Evolutionary conservation across 2,888 invertebrate genomes (phyloP), one percentile per base, ranked within the genome.

Genomic region (Panopea generosa): DNA sequence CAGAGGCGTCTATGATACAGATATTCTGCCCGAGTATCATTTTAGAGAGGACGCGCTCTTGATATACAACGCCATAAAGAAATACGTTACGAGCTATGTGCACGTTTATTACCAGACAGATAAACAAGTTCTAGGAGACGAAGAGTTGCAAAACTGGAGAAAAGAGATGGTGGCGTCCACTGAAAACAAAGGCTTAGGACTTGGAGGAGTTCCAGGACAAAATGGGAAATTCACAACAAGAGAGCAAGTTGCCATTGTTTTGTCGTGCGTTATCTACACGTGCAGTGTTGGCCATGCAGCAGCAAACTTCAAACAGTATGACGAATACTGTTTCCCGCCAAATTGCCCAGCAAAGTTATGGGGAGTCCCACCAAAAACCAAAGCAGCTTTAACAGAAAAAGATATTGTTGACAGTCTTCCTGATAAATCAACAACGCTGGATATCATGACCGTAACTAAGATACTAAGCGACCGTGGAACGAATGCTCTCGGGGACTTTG

Each of bases 21-120:
- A n/a, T n/a, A n/a, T n/a, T n/a, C n/a, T n/a, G n/a, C n/a, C n/a
- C n/a, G n/a, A n/a, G n/a, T n/a, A n/a, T n/a, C n/a, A n/a, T n/a
- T n/a, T n/a, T n/a, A n/a, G n/a, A n/a, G n/a, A n/a, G 81, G 93
- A 93, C 77, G 92, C 91, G 1, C 27, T 91, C 16, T 80, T 88
- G 1, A 70, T 92, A 9, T 91, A 89, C 75, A 67, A 88, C n/a
- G 88, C 87, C 49, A 90, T 93, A 18, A 71, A 86, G 26, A 87
- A 84, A 67, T 93, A 92, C 70, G 85, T 85, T 55, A 71, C 50
- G 2, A 62, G 75, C 16, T 84, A 84, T n/a, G n/a, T n/a, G n/a
- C n/a, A n/a, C n/a, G n/a, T n/a, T n/a, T n/a, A n/a, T n/a, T n/a
- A n/a, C n/a, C n/a, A n/a, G n/a, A n/a, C n/a, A n/a, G n/a, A n/a